Conservation (phyloP, 92 coral and sea anemone genomes). For the Diadumene lineata region DNA sequence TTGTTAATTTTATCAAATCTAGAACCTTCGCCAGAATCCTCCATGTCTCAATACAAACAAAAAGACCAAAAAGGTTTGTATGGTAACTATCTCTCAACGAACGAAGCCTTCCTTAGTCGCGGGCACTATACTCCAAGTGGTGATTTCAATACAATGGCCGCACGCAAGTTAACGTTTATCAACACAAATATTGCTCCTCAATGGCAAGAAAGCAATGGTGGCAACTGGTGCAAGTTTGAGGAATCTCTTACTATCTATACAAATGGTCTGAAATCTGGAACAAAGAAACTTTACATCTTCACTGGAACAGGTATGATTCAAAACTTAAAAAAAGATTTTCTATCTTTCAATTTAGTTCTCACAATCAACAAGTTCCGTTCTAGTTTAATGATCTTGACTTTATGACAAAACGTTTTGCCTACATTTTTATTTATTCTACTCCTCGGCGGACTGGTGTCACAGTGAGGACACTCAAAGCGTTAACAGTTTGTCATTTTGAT, state of each 20-base stretch:
- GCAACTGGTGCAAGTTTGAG: constrained; percentile 16
- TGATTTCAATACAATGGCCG: not conserved
- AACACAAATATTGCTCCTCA: constrained; percentile 42
- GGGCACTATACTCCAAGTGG: not conserved
- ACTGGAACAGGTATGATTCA: constrained; percentile 9
- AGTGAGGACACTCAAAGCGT: too few relatives aligned
- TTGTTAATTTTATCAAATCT: not conserved
- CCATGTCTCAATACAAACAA: not conserved
- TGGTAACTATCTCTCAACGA: not conserved
- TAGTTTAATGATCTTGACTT: too few relatives aligned
- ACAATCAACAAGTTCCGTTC: not conserved
- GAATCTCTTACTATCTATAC: not conserved
- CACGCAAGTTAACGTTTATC: constrained; percentile 8
- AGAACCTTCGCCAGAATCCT: not conserved
- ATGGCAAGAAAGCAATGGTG: constrained; percentile 25
- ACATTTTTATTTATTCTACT: too few relatives aligned
- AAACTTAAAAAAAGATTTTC: not conserved
- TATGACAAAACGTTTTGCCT: too few relatives aligned
- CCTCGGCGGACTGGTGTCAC: too few relatives aligned
- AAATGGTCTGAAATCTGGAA: not conserved
- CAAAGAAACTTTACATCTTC: not conserved
- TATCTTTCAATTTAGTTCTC: not conserved
- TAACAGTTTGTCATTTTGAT: too few relatives aligned
- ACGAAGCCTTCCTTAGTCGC: not conserved
- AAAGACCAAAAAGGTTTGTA: not conserved